Base-by-base conservation (phyloP, 2,797 vertebrate species). In the Poeciliopsis presidionis region DNA sequence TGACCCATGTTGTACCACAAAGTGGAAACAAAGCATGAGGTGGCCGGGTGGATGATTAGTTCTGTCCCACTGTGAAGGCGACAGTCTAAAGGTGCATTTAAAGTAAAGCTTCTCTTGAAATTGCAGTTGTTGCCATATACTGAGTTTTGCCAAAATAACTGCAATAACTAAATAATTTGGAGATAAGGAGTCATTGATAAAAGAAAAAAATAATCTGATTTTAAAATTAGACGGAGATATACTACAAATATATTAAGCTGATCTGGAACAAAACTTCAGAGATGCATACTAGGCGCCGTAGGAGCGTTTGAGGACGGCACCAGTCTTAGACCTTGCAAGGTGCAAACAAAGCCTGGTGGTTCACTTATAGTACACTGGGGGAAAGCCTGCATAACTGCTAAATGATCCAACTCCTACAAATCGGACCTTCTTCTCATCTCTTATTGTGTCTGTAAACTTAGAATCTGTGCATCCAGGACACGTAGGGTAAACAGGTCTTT, bases 41-140 rank as follows among this genome's bases (percentile, higher is more conserved):
- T 30, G 25, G 55, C 12, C 59, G 33, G 33, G 6, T 30, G 30
- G 59, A 18, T 33, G 33, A 61, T 8, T 30, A 33, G 5, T 7
- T 33, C 7, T 61, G 3, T 33, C 30, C 59, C 59, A 16, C 33
- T 61, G 59, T n/a, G 55, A 57, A 57, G n/a, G 25, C 5, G 8
- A 59, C 49, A 51, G n/a, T 46, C 55, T 77, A 53, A 65, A 28
- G 63, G 33, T 77, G 28, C 13, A 72, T 75, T 47, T 41, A 20
- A 43, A 63, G 45, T 47, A 45, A 70, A 72, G 61, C 30, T 47
- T 20, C 7, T 75, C 30, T 30, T 53, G 51, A 53, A 53, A 53
- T 25, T 53, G 22, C 7, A 53, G 22, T 3, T 53, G 51, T 11
- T 53, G 51, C 51, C 51, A 49, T 49, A 20, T 49, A 7, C 18